phyloP scores from a whole-genome alignment of 2,888 invertebrate species.

The Thymelicus acteon region DNA sequence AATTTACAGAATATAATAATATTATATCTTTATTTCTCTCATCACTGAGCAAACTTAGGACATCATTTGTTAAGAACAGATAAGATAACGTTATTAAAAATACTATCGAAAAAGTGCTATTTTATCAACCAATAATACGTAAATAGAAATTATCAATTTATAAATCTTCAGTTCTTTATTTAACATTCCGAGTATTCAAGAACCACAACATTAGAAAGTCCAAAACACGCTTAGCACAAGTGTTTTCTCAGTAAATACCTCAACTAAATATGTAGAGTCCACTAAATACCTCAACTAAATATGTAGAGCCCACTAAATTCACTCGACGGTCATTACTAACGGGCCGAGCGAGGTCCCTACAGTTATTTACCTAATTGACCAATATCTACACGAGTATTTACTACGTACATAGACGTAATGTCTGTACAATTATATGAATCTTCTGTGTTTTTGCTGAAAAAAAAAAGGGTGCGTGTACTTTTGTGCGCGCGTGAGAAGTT shows the following conservation, averaged over 20 bases:
- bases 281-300: constrained; percentile 31
- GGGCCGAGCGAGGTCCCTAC: constrained; percentile 41
- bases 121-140: no score
- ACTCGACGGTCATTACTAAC: constrained; percentile 30
- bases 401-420: constrained; percentile 17
- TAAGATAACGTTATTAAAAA: no score
- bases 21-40: no score
- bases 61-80: no score
- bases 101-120: no score
- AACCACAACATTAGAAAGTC: neutral
- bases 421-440: constrained; percentile 45
- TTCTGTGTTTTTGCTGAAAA: constrained; percentile 35
- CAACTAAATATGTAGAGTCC: constrained; percentile 26
- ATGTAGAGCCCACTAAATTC: constrained; percentile 32
- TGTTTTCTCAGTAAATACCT: constrained; percentile 23
- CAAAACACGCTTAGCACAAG: constrained; percentile 2
- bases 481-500: no score
- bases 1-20: no score
- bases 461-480: no score
- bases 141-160: no score
- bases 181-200: no score
- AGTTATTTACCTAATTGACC: constrained; percentile 50
- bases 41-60: no score
- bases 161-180: no score
- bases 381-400: constrained; percentile 38